Percentiles rank a stretch among this genome's conserved stretches.
Conservation (phyloP, 2,113 vertebrate genomes). For the Melanerpes formicivorus region DNA sequence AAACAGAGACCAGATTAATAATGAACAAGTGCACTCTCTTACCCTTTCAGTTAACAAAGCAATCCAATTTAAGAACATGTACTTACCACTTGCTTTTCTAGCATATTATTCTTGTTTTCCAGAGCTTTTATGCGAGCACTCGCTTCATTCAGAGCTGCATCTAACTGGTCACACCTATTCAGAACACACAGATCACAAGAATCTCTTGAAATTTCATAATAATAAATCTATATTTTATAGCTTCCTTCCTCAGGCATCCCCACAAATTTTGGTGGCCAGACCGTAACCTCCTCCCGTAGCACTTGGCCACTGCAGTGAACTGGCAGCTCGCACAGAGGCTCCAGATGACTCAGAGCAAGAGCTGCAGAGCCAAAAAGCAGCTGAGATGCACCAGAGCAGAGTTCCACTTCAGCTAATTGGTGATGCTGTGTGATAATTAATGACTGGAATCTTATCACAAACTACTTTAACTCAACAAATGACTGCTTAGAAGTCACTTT, state of each 20-base stretch:
- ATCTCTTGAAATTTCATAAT: not conserved
- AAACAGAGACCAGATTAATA: not conserved
- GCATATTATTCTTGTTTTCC: constrained; percentile 84
- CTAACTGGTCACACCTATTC: constrained; percentile 86
- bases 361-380: not conserved
- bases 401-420: not conserved
- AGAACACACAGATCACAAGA: not conserved
- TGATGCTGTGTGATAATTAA: not conserved
- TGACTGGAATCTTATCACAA: not conserved
- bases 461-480: not conserved
- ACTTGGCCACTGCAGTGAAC: rapidly evolving
- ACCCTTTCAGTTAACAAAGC: not conserved
- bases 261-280: rapidly evolving
- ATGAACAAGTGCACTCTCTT: not conserved
- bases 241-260: not conserved
- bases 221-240: not conserved
- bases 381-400: not conserved
- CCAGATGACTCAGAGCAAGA: not conserved
- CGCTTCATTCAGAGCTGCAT: constrained; percentile 85
- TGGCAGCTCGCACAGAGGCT: not conserved
- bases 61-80: not conserved
- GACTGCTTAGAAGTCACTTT: not conserved
- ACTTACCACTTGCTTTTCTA: constrained; percentile 90
- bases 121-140: constrained; percentile 80
- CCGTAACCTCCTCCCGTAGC: not conserved